Evolutionary conservation across 2,113 vertebrate species (phyloP), one percentile per base, ranked within the genome.

Genomic region (Sceloporus undulatus): DNA sequence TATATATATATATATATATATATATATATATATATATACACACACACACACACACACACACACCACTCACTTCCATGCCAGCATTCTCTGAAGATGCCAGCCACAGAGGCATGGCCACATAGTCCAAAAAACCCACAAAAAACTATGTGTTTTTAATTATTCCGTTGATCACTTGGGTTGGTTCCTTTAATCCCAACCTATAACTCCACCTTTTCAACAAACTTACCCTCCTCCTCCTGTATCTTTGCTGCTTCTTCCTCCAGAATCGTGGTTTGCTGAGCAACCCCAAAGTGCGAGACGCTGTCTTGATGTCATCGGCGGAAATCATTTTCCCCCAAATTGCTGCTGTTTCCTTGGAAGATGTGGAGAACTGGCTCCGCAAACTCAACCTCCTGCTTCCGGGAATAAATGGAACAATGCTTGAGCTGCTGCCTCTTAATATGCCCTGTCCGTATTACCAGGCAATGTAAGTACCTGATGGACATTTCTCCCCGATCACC

Each of bases 371-470:
- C 0, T 94, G 92, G 91, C 38, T 93, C 25, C 71, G 56, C 0
- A 86, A n/a, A 10, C 87, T 93, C 38, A 23, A 0, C 0, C 3
- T 87, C 6, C 89, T 95, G 66, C 85, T 95, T 23, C 88, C 88
- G 0, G 2, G 38, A 0, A 14, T 93, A n/a, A 94, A 92, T 1
- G 11, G 8, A 0, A 93, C 93, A 0, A 85, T 81, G 2, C 62
- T 94, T 82, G 85, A 92, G 16, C 25, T 87, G 79, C 48, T 95
- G 23, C 85, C 90, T 13, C 5, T 42, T 14, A 27, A 21, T 19
- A 52, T 68, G 23, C 48, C 70, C 0, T 91, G 92, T 40, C 80
- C 59, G 0, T 29, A 82, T 80, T 92, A 79, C 82, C 90, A 91
- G 38, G 16, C 48, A 9, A 0, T 93, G 92, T 90, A 87, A 92